Evolutionary conservation across 2,888 invertebrate genomes (phyloP).

Genomic region (Nysson spinosus): DNA sequence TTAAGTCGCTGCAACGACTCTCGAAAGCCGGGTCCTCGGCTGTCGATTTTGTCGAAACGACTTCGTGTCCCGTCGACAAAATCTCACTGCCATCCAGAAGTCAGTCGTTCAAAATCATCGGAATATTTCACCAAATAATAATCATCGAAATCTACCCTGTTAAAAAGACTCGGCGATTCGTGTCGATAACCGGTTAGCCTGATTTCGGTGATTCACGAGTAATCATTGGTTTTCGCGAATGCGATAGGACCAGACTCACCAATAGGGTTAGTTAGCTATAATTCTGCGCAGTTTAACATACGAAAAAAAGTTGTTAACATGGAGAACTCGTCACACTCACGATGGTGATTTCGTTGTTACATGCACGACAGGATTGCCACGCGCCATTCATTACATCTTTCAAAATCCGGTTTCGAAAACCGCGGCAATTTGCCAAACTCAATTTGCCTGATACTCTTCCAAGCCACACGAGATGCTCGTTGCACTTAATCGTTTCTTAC

Average conservation of each 20-base stretch:
- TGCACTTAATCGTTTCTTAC: constrained; percentile 10
- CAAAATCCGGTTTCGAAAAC: constrained; percentile 25
- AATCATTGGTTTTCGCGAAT: too few species aligned
- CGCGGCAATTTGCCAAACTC: constrained; percentile 53
- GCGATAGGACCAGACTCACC: too few species aligned
- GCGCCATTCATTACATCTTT: constrained; percentile 29
- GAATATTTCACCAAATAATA: constrained; percentile 29
- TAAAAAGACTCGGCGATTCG: constrained; percentile 1
- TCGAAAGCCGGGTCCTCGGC: constrained; percentile 14
- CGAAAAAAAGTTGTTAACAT: too few species aligned
- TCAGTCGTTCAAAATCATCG: too few species aligned
- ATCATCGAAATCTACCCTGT: constrained; percentile 16
- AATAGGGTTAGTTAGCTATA: too few species aligned
- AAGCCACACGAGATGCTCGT: constrained; percentile 8
- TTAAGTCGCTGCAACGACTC: constrained; percentile 60
- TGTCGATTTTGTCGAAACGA: constrained; percentile 28
- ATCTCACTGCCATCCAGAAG: too few species aligned
- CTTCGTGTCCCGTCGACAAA: constrained; percentile 11
- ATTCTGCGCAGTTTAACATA: too few species aligned
- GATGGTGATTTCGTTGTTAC: neutral
- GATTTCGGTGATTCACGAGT: too few species aligned
- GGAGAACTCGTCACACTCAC: too few species aligned
- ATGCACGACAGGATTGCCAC: constrained; percentile 14
- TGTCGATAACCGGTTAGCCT: neutral
- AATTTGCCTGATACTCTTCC: constrained; percentile 40